Base-by-base conservation (phyloP, 2,888 invertebrate genomes). In the Mythimna loreyi region DNA sequence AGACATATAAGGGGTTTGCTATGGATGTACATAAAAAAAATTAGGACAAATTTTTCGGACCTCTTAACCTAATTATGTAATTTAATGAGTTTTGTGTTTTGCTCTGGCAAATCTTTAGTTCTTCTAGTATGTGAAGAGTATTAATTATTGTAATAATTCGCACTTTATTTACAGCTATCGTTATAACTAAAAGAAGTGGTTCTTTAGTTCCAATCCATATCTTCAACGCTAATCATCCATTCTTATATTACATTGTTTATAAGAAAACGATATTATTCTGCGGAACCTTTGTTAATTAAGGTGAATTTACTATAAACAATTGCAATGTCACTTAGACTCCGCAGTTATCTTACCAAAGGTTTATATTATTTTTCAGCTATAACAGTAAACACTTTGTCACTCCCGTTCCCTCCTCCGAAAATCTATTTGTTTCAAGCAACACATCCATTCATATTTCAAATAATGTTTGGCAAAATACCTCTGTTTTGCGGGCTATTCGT, bases 211-310 rank as follows among this genome's bases (percentile, higher is more conserved):
- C 71, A 1, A 47, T 72, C 30, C 59, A 57, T 30, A 63, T 60
- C 25, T 86, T 89, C 71, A 81, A 80, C n/a, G 83, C 82, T 49
- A 73, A 82, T 59, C 75, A 72, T 55, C 78, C 87, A 28, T 88
- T 84, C 60, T 16, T 85, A 49, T 81, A 80, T 66, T 74, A 69
- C 23, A 75, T 89, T 65, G 53, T 56, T 70, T 56, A 62, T 25
- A 13, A 75, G 45, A 67, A 75, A 36, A 59, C 23, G 2, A 25
- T 81, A 19, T 13, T 86, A 25, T 88, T 88, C 59, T 74, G 55
- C 25, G 84, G 85, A 66, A 57, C 60, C n/a, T 85, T 80, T 79
- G 23, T 66, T n/a, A 23, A 65, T 43, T 80, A 67, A 72, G 64
- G 57, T 72, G 60, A 70, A 60, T 50, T 65, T 21, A 43, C 28